These are phyloP conservation scores for Dolomedes plantarius DNA, from an alignment of 2,888 invertebrate species.

Conservation along the genomic window DNA sequence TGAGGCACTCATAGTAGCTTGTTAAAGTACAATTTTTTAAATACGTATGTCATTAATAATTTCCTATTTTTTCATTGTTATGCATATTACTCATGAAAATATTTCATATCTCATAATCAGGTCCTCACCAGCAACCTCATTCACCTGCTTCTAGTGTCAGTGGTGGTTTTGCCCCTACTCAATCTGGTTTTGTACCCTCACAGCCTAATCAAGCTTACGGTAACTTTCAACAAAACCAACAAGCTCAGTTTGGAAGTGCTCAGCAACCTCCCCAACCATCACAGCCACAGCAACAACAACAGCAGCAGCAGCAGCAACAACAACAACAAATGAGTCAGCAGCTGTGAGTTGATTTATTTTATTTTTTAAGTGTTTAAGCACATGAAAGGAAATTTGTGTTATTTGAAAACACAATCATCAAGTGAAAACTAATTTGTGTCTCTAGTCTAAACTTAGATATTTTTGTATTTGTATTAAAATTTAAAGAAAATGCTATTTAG, in stretches of 20 bases:
- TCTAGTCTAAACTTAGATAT: too few species aligned
- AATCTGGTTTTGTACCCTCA: conserved; percentile 23
- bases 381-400: neutral
- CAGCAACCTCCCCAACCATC: conserved; percentile 33
- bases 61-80: too few species aligned
- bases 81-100: too few species aligned
- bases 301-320: conserved; percentile 23
- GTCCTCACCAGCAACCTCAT: conserved; percentile 50
- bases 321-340: conserved; percentile 32
- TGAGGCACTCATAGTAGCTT: too few species aligned
- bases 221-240: conserved; percentile 58
- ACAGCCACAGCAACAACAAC: conserved; percentile 26
- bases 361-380: neutral
- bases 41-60: too few species aligned
- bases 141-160: conserved; percentile 53
- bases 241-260: conserved; percentile 37
- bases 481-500: too few species aligned
- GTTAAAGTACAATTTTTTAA: too few species aligned
- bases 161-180: conserved; percentile 49
- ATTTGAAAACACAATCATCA: neutral
- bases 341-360: conserved; percentile 38
- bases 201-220: conserved; percentile 53
- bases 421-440: too few species aligned
- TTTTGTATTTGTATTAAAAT: too few species aligned
- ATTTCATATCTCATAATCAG: neutral